Conservation (phyloP, 2,113 vertebrate genomes). For the Nycticorax nycticorax region DNA sequence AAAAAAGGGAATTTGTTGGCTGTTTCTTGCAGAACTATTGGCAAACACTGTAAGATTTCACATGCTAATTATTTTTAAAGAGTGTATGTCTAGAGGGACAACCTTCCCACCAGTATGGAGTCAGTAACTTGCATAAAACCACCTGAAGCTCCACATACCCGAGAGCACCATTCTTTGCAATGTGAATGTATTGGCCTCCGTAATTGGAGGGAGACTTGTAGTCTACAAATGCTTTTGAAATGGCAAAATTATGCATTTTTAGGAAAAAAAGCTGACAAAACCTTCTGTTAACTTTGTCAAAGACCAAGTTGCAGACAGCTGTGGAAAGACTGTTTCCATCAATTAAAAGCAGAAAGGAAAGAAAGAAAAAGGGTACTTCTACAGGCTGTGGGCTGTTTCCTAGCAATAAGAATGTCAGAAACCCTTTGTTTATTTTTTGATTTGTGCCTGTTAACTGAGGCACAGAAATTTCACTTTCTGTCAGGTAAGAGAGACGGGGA, state of each 20-base stretch:
- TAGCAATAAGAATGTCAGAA: not conserved
- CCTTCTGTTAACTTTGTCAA: not conserved
- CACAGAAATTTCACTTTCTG: not conserved
- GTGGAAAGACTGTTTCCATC: not conserved
- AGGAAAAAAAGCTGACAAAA: not conserved
- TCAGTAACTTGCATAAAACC: not conserved
- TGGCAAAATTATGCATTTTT: not conserved
- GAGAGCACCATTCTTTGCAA: not conserved
- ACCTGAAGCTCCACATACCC: not conserved
- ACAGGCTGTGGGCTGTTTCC: not conserved
- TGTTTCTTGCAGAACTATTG: constrained; percentile 1
- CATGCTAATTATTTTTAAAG: not conserved
- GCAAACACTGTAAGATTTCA: not conserved
- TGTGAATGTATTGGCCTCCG: not conserved
- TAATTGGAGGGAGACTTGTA: not conserved
- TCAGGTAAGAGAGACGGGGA: not conserved
- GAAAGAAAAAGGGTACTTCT: not conserved
- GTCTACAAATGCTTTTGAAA: not conserved
- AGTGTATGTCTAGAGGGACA: not conserved
- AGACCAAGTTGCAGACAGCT: not conserved
- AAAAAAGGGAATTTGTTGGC: not conserved
- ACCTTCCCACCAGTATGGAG: not conserved
- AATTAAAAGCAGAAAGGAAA: not conserved
- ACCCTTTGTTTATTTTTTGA: not conserved
- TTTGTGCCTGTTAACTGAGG: not conserved